Evolutionary conservation across 2,888 invertebrate genomes (phyloP), one percentile per base, ranked within the genome.

Genomic region (Axea sp.): DNA sequence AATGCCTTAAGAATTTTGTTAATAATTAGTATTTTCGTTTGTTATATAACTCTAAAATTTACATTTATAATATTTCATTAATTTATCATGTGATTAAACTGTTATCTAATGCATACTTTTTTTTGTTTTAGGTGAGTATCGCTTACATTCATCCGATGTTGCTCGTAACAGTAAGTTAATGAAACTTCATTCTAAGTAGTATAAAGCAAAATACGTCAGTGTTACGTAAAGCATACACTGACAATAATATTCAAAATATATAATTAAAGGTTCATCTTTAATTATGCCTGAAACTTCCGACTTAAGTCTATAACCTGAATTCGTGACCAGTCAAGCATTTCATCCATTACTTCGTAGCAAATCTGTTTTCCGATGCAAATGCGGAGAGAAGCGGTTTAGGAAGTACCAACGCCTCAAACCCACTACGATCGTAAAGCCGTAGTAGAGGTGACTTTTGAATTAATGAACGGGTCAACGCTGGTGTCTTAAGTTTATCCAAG

Each of bases 281-380:
- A 64, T 72, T 64, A 49, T 35, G 15, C n/a, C 14, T 8, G 28
- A 35, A 65, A 64, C 57, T 72, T 59, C 26, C 14, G 17, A n/a
- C 49, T 37, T 47, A 51, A 59, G 43, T 59, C 43, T 51, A 51
- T 51, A 51, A 53, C 49, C 33, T 75, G 73, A 76, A 78, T 80
- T 76, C 77, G 78, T 77, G 79, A 78, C 76, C 79, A 76, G 77
- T 71, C 81, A 78, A 81, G 82, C 80, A 80, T 82, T 83, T 84
- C 84, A 85, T 85, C 82, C 80, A 85, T 85, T 85, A 85, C 80
- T 78, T 73, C 72, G 76, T 77, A 81, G 84, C 83, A 85, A 85
- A 85, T 85, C 84, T 85, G 84, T 85, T 85, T 82, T 80, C 79
- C 80, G 80, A 83, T 81, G 80, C 79, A 80, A 82, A 82, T 76